phyloP scores from a whole-genome alignment of 2,888 invertebrate genomes.

The Stenoptilia bipunctidactyla region DNA sequence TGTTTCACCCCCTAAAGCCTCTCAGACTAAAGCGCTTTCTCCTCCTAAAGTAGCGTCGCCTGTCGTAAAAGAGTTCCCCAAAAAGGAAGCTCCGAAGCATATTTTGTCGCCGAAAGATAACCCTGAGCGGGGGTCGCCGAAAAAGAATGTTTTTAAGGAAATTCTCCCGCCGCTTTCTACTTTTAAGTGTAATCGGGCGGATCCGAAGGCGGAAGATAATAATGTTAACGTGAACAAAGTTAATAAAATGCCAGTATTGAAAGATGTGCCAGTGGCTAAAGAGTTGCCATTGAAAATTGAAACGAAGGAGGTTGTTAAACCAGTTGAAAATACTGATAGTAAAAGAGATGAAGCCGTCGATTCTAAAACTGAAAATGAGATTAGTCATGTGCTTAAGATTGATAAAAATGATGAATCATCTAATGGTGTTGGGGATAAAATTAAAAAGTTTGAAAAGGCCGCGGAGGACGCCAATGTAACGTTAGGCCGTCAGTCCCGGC shows the following conservation, averaged over 20 bases:
- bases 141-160: conserved; percentile 3
- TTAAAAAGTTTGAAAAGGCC: conserved; percentile 58
- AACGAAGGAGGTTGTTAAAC: too few relatives aligned
- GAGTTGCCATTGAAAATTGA: neutral
- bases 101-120: conserved; percentile 10
- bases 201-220: conserved; percentile 8
- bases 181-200: conserved; percentile 15
- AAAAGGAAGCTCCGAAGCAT: conserved; percentile 11
- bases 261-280: neutral
- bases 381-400: neutral
- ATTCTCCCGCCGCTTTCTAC: conserved; percentile 16
- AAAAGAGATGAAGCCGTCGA: conserved; percentile 4
- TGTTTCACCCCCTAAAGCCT: conserved; percentile 14
- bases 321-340: conserved; percentile 14
- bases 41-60: conserved; percentile 16
- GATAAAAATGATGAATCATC: conserved; percentile 14
- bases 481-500: conserved; percentile 36
- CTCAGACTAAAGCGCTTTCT: conserved; percentile 6
- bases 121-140: conserved; percentile 6
- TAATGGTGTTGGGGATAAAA: conserved; percentile 62
- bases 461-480: conserved; percentile 46
- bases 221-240: too few relatives aligned
- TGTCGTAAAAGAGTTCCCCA: conserved; percentile 16
- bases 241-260: neutral
- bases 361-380: conserved; percentile 12